Conservation (phyloP, 2,797 vertebrate species). For the Coranthus polyacanthus region DNA sequence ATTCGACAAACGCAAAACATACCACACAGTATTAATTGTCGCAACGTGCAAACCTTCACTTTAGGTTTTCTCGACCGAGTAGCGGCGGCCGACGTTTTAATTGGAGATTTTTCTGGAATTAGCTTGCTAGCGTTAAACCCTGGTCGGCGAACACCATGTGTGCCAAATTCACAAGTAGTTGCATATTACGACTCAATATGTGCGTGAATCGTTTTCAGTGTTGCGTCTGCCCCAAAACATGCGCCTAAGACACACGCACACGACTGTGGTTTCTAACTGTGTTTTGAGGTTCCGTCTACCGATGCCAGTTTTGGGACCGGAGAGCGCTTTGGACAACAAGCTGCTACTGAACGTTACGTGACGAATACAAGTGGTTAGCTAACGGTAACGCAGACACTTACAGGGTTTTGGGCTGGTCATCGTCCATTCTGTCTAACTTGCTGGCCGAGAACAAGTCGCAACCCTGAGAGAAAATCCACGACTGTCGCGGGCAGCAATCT, state of each 20-base stretch:
- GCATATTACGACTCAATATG: neutral
- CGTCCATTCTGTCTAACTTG: conserved; percentile 81
- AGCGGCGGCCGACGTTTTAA: neutral
- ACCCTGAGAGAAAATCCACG: conserved; percentile 80
- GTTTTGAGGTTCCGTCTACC: neutral
- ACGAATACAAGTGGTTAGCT: conserved; percentile 59
- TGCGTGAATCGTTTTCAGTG: neutral
- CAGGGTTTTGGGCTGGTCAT: conserved; percentile 86
- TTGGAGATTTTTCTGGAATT: conserved; percentile 59
- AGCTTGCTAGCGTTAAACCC: conserved; percentile 18
- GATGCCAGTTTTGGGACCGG: neutral
- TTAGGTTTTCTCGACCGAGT: neutral
- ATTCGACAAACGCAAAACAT: neutral
- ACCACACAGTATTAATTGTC: neutral
- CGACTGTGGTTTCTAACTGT: fast-evolving
- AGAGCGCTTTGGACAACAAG: conserved; percentile 10
- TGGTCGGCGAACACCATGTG: neutral
- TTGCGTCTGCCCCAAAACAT: no score
- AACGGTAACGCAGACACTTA: conserved; percentile 73
- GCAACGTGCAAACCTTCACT: neutral
- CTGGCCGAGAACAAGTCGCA: conserved; percentile 78
- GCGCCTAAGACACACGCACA: fast-evolving
- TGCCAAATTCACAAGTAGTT: neutral
- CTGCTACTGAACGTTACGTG: conserved; percentile 49
- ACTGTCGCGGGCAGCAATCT: conserved; percentile 68